Conservation (phyloP, 2,888 invertebrate genomes). For the Orthosia cruda region DNA sequence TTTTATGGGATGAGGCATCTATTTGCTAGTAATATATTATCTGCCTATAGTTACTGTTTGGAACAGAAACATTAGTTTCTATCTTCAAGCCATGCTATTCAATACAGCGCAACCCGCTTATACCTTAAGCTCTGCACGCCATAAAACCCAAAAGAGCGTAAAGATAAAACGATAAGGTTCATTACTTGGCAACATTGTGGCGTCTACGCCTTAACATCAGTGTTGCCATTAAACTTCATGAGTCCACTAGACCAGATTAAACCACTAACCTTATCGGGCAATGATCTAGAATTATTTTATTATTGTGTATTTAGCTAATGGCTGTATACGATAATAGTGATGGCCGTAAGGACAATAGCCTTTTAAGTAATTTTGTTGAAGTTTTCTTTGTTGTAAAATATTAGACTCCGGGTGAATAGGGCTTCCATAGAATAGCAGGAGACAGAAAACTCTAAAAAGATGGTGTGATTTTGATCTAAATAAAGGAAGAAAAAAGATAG, state of each 20-base stretch:
- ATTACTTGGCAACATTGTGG: slow-evolving; percentile 65
- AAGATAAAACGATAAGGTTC: slow-evolving; percentile 60
- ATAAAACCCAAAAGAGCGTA: slow-evolving; percentile 53
- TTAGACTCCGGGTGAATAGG: not conserved
- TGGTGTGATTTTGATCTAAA: not conserved
- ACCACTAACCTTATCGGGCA: slow-evolving; percentile 47
- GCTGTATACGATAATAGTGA: slow-evolving; percentile 8
- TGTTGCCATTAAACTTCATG: slow-evolving; percentile 56
- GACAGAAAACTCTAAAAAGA: not conserved
- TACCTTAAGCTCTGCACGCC: slow-evolving; percentile 23
- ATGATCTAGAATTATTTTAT: slow-evolving; percentile 50
- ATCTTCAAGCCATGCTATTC: not conserved
- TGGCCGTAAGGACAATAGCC: slow-evolving; percentile 7
- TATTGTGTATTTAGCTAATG: slow-evolving; percentile 46
- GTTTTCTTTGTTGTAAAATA: slow-evolving; percentile 14
- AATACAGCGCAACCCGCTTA: not conserved
- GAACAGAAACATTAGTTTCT: not conserved
- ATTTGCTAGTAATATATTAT: too few relatives aligned
- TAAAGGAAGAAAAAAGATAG: too few relatives aligned
- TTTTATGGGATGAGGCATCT: too few relatives aligned
- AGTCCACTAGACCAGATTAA: slow-evolving; percentile 53
- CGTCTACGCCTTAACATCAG: slow-evolving; percentile 43
- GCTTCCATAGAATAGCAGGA: not conserved
- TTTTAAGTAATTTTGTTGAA: slow-evolving; percentile 30
- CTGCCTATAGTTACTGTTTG: not conserved